phyloP scores from a whole-genome alignment of 2,113 vertebrate species.

The Zingel zingel region DNA sequence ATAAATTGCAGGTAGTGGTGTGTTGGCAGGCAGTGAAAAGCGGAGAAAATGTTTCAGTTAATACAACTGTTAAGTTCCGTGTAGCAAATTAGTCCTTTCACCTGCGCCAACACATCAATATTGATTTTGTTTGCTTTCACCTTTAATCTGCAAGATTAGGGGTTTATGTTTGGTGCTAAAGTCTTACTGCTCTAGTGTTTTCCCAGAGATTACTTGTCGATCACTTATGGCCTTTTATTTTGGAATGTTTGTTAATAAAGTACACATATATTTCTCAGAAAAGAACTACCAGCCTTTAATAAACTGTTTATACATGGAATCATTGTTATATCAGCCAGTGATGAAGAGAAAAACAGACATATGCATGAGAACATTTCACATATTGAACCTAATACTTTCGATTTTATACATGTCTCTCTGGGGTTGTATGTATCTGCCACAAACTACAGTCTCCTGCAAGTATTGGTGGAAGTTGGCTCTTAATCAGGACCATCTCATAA shows the following conservation, averaged over 20 bases:
- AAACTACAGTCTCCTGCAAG: background rate
- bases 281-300: background rate
- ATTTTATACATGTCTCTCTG: background rate
- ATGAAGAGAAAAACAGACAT: background rate
- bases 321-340: background rate
- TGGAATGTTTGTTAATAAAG: background rate
- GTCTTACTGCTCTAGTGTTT: background rate
- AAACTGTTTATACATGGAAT: background rate
- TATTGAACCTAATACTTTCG: background rate
- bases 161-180: background rate
- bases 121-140: constrained; percentile 25
- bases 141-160: constrained; percentile 43
- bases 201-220: constrained; percentile 3
- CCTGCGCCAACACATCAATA: constrained; percentile 28
- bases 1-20: constrained; percentile 13
- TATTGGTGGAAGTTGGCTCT: background rate
- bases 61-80: constrained; percentile 4
- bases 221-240: background rate
- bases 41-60: background rate
- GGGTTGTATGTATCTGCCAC: background rate
- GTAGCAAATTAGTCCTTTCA: constrained; percentile 14
- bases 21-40: constrained; percentile 26
- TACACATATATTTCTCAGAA: background rate
- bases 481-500: no score
- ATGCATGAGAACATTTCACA: background rate